phyloP scores from a whole-genome alignment of 2,113 vertebrate genomes.

The Oophaga pumilio region DNA sequence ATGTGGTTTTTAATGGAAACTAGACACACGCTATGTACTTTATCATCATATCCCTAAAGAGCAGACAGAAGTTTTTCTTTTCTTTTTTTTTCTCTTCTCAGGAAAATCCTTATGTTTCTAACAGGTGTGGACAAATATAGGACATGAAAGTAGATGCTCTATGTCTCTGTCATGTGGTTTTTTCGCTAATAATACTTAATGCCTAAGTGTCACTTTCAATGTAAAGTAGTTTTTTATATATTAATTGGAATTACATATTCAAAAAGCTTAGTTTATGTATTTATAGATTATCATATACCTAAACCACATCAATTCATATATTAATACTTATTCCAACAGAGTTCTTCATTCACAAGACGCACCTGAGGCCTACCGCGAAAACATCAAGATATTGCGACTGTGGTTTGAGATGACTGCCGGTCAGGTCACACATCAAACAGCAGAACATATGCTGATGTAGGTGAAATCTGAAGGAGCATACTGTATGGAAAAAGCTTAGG shows the following conservation, averaged over 20 bases:
- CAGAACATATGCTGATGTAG: neutral
- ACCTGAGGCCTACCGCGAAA: neutral
- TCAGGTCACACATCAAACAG: neutral
- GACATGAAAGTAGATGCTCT: neutral
- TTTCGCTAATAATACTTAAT: slow-evolving; percentile 7
- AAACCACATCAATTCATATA: neutral
- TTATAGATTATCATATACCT: neutral
- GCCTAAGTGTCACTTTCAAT: neutral
- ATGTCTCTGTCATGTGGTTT: neutral
- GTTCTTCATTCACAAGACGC: neutral
- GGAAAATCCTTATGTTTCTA: slow-evolving; percentile 13
- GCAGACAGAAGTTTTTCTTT: neutral
- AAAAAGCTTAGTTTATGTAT: neutral
- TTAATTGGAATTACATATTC: neutral
- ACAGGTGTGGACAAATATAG: slow-evolving; percentile 15
- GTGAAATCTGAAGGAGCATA: neutral
- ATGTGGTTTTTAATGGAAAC: slow-evolving; percentile 19
- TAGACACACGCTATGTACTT: slow-evolving; percentile 3
- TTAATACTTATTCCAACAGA: neutral
- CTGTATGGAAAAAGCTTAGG: neutral
- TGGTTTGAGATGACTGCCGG: neutral
- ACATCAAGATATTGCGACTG: neutral
- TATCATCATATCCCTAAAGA: slow-evolving; percentile 13
- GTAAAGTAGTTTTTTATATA: neutral
- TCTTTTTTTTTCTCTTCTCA: neutral